Conservation (phyloP, 92 coral and sea anemone genomes). For the Meandrina meandrites region DNA sequence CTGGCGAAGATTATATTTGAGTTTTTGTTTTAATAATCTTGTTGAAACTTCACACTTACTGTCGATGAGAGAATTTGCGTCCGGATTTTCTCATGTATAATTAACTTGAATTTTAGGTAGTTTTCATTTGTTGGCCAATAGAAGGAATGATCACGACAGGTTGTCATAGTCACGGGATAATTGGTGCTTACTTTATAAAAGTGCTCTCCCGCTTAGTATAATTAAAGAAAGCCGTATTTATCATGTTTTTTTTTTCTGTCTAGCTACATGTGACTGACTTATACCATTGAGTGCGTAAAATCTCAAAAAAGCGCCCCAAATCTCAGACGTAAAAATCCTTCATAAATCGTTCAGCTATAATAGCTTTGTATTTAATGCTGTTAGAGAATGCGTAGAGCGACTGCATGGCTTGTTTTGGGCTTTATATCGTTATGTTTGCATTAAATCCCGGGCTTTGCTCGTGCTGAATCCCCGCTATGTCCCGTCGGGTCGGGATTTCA, state of each 20-base stretch:
- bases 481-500: too few species aligned
- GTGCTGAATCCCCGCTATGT: too few species aligned
- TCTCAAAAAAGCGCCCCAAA: too few species aligned
- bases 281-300: too few species aligned
- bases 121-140: slow-evolving; percentile 16
- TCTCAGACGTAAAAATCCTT: too few species aligned
- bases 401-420: too few species aligned
- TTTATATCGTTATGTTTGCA: too few species aligned
- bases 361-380: too few species aligned
- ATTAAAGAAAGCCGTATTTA: neutral
- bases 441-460: too few species aligned
- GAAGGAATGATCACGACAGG: slow-evolving; percentile 11
- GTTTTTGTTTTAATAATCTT: neutral
- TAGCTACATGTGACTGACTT: too few species aligned
- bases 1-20: neutral
- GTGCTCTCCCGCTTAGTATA: neutral
- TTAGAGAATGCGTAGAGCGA: too few species aligned
- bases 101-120: slow-evolving; percentile 31
- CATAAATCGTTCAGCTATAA: too few species aligned
- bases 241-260: neutral
- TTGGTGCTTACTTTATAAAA: neutral
- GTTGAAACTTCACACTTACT: neutral
- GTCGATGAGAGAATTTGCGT: slow-evolving; percentile 24
- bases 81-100: slow-evolving; percentile 3
- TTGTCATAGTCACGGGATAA: neutral